A percentile compares a stretch with the other conserved stretches of the same genome.
Conservation (phyloP, 1,140 invertebrate species). For the Parapsyche elsis region DNA sequence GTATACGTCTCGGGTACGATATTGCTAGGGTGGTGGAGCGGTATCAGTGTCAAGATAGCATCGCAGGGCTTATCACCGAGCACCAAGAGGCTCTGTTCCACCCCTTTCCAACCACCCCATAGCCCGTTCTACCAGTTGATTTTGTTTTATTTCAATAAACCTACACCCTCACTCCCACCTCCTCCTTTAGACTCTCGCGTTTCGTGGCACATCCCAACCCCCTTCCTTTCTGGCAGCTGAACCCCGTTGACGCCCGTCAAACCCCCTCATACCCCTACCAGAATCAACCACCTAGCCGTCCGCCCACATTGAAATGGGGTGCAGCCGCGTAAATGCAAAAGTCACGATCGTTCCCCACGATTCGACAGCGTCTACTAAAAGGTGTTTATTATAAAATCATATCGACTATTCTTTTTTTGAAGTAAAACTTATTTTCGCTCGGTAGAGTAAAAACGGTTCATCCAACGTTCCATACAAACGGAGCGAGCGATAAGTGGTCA, state of each 20-base stretch:
- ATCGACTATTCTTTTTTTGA: too few relatives aligned
- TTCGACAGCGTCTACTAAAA: background rate
- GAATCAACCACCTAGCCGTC: background rate
- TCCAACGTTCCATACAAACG: too few relatives aligned
- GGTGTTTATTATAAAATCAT: too few relatives aligned
- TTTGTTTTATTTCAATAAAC: slow-evolving; percentile 57
- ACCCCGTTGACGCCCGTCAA: slow-evolving; percentile 8
- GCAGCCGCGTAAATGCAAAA: background rate
- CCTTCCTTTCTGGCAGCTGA: slow-evolving; percentile 4
- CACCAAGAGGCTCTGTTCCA: slow-evolving; percentile 40
- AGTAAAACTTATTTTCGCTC: too few relatives aligned
- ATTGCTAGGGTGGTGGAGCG: slow-evolving; percentile 2
- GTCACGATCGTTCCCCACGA: background rate
- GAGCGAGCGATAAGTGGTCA: too few relatives aligned
- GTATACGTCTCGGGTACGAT: slow-evolving; percentile 1
- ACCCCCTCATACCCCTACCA: background rate
- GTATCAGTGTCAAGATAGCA: slow-evolving; percentile 45
- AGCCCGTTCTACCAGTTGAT: slow-evolving; percentile 43
- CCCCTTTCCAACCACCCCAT: background rate
- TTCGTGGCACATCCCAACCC: background rate
- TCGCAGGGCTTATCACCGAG: slow-evolving; percentile 47
- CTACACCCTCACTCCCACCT: slow-evolving; percentile 40
- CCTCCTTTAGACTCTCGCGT: background rate
- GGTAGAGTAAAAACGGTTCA: too few relatives aligned
- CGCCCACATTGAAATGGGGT: background rate